phyloP scores from a whole-genome alignment of 2,113 vertebrate genomes.

The Columba janthina region DNA sequence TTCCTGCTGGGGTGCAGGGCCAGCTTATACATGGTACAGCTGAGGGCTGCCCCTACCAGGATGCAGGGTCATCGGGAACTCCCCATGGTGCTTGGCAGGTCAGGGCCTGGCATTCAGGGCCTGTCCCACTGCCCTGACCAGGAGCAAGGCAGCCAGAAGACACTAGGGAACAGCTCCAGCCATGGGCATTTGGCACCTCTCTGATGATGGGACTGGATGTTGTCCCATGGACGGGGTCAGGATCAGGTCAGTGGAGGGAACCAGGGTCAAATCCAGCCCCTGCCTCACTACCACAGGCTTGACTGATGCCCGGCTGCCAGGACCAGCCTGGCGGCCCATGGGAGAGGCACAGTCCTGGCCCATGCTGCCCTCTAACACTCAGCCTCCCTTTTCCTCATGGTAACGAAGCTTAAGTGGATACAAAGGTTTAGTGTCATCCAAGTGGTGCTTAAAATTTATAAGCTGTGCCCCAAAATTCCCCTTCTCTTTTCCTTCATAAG shows the following conservation, averaged over 20 bases:
- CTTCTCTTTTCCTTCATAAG: not conserved
- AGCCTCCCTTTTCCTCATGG: not conserved
- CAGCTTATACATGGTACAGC: not conserved
- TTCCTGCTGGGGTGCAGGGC: not conserved
- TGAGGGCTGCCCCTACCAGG: not conserved
- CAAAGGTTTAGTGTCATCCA: not conserved
- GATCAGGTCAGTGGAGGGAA: not conserved
- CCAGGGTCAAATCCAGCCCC: not conserved
- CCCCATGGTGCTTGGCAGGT: too few relatives aligned
- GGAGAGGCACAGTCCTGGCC: not conserved
- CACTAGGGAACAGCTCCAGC: not conserved
- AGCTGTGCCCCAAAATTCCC: not conserved
- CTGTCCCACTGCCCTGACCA: not conserved
- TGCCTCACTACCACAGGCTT: not conserved
- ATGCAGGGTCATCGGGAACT: fast-evolving
- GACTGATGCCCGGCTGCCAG: not conserved
- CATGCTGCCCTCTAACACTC: not conserved
- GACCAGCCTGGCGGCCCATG: fast-evolving
- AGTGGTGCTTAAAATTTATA: not conserved
- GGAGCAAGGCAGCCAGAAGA: not conserved
- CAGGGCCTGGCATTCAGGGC: not conserved
- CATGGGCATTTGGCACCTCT: not conserved
- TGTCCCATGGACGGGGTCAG: not conserved
- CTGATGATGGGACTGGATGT: not conserved
- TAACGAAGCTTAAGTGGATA: not conserved